phyloP scores from a whole-genome alignment of 1,140 invertebrate species.

The Ips typographus region DNA sequence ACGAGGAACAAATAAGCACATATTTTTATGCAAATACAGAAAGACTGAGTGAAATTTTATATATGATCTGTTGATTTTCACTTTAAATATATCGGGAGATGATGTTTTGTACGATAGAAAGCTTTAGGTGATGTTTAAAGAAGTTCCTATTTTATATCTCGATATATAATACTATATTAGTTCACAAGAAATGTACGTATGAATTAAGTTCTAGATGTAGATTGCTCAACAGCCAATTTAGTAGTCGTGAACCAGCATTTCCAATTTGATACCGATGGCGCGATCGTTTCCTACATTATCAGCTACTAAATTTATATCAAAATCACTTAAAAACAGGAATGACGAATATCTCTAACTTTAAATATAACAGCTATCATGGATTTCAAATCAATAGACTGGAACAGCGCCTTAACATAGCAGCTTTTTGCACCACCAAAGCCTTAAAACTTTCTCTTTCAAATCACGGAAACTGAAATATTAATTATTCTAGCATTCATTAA shows the following conservation, averaged over 20 bases:
- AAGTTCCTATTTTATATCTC: constrained; percentile 56
- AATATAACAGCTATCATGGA: no score
- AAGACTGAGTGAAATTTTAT: constrained; percentile 54
- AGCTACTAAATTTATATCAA: no score
- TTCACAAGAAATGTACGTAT: constrained; percentile 47
- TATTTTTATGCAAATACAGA: constrained; percentile 55
- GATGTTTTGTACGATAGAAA: constrained; percentile 52
- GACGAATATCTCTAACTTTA: no score
- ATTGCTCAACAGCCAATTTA: constrained; percentile 53
- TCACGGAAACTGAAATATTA: no score
- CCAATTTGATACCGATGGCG: no score
- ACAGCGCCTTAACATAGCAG: no score
- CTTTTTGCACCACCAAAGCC: no score
- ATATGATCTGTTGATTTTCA: constrained; percentile 53
- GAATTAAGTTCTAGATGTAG: constrained; percentile 53
- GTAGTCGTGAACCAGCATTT: not conserved
- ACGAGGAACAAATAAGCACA: constrained; percentile 51
- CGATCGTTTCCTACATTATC: no score
- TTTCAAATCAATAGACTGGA: no score
- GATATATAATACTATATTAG: constrained; percentile 48
- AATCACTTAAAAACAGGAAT: no score
- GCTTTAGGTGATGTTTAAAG: constrained; percentile 54
- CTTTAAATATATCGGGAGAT: constrained; percentile 50
- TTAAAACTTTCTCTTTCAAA: no score
- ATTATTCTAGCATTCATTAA: no score